These are phyloP conservation scores for Drosophila diplacantha DNA, from an alignment of 2,888 invertebrate species.

Conservation along the genomic window DNA sequence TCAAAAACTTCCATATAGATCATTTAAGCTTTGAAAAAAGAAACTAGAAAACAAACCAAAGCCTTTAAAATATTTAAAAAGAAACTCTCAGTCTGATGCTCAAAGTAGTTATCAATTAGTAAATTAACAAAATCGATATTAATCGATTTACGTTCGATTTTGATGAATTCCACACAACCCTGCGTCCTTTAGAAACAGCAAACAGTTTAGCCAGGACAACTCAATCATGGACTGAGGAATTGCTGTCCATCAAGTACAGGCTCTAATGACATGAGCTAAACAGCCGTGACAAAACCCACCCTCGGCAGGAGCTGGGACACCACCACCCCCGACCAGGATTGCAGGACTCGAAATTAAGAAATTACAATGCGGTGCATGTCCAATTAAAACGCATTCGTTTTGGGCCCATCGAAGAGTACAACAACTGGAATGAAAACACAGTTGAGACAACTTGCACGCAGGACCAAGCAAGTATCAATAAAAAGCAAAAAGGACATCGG, in stretches of 20 bases:
- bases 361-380: conserved; percentile 47
- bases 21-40: no score
- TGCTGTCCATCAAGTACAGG: conserved; percentile 9
- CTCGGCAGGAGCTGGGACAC: neutral
- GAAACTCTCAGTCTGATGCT: neutral
- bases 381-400: conserved; percentile 41
- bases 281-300: conserved; percentile 6
- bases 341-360: conserved; percentile 53
- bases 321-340: conserved; percentile 1
- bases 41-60: no score
- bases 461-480: conserved; percentile 48
- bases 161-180: neutral
- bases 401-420: conserved; percentile 17
- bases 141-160: neutral
- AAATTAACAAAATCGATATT: neutral
- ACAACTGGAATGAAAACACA: conserved; percentile 3
- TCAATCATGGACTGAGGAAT: neutral
- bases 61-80: neutral
- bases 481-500: conserved; percentile 25
- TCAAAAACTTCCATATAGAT: no score
- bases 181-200: no score
- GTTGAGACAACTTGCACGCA: conserved; percentile 24
- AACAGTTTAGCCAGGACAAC: neutral
- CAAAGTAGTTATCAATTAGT: neutral
- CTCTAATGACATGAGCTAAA: conserved; percentile 3